Conservation (phyloP, 2,797 vertebrate species). For the Rhincodon typus region DNA sequence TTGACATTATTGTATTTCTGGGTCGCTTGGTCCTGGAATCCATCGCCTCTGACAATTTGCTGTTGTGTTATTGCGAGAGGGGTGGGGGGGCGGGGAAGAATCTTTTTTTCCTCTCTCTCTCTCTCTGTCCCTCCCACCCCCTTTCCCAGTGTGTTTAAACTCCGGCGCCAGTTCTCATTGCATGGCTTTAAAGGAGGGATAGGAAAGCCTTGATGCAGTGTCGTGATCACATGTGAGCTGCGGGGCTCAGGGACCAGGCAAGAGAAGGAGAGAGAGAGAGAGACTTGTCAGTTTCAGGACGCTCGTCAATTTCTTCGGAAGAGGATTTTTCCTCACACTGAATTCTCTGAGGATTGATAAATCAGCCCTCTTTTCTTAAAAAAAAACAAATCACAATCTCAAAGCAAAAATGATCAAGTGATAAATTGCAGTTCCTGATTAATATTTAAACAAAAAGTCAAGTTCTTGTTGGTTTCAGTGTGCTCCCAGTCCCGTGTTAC, state of each 20-base stretch:
- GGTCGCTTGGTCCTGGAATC: not conserved
- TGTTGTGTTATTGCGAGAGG: not conserved
- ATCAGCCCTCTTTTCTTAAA: not conserved
- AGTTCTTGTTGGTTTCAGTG: not conserved
- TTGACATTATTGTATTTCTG: slow-evolving; percentile 54
- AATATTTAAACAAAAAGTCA: not conserved
- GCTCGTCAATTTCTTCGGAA: not conserved
- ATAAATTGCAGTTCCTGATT: not conserved
- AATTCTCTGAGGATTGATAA: not conserved
- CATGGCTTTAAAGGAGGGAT: not conserved
- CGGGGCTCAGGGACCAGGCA: not conserved
- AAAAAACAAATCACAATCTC: not conserved
- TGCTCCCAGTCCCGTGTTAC: not conserved
- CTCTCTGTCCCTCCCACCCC: not conserved
- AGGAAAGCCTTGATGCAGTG: slow-evolving; percentile 3
- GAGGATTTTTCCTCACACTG: not conserved
- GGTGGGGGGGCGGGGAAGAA: not conserved
- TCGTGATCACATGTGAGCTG: slow-evolving; percentile 25
- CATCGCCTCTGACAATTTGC: slow-evolving; percentile 3
- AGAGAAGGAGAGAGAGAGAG: not conserved
- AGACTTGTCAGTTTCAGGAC: not conserved
- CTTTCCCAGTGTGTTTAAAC: not conserved
- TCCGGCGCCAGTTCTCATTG: slow-evolving; percentile 31
- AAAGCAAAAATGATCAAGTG: not conserved
- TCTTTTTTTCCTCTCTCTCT: not conserved